phyloP scores from a whole-genome alignment of 1,140 invertebrate species.

The Alviniconcha marisindica region DNA sequence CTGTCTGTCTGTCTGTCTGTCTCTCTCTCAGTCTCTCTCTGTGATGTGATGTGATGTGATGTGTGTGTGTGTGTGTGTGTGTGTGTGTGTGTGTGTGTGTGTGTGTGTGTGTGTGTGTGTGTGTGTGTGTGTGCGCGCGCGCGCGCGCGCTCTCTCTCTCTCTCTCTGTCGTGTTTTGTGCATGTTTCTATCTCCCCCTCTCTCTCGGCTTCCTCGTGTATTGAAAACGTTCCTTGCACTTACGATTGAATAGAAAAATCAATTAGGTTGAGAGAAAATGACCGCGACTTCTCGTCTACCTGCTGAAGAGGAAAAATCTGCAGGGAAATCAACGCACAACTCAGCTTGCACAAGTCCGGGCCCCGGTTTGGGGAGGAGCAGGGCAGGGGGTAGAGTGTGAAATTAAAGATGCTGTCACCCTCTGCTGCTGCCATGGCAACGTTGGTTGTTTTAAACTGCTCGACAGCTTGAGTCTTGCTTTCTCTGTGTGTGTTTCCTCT shows the following conservation, averaged over 20 bases:
- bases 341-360: no score
- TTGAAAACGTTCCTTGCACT: background rate
- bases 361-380: no score
- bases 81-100: background rate
- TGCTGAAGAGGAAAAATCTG: background rate
- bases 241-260: background rate
- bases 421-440: no score
- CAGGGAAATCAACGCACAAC: background rate
- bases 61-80: no score
- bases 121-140: background rate
- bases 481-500: no score
- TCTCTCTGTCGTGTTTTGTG: background rate
- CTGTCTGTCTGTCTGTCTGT: no score
- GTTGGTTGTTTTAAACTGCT: no score
- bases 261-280: background rate
- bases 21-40: background rate
- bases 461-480: no score
- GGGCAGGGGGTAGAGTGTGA: no score
- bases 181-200: background rate
- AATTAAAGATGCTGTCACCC: no score
- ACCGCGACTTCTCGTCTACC: background rate
- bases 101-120: conserved; percentile 3
- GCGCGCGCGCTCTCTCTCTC: no score
- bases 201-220: background rate
- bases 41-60: background rate